Percentiles rank a stretch among this genome's conserved stretches.
These are phyloP conservation scores for Pelobates cultripes DNA, from an alignment of 2,797 vertebrate species.

Conservation along the genomic window DNA sequence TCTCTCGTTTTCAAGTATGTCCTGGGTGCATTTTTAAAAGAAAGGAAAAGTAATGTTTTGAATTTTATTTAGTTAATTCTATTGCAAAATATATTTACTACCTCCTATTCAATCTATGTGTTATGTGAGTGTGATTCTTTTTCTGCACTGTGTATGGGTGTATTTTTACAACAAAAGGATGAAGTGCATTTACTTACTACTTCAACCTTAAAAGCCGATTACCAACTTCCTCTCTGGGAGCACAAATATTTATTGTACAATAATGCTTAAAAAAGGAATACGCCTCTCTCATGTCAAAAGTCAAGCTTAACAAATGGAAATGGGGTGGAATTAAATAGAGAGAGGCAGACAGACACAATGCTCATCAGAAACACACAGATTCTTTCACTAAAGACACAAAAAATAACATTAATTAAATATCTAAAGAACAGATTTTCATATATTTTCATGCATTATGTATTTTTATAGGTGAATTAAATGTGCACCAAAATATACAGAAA, in stretches of 20 bases:
- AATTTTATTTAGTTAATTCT: conserved; percentile 1
- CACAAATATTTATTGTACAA: conserved; percentile 71
- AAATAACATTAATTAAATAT: background rate
- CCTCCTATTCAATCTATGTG: background rate
- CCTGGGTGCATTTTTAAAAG: too few relatives aligned
- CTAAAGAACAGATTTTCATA: background rate
- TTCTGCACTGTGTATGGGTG: conserved; percentile 59
- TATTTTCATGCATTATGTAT: background rate
- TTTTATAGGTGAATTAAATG: too few relatives aligned
- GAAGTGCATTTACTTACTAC: conserved; percentile 62
- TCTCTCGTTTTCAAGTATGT: too few relatives aligned
- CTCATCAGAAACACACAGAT: background rate
- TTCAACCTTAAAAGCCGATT: conserved; percentile 61
- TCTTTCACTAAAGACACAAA: background rate
- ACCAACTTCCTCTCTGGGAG: conserved; percentile 62
- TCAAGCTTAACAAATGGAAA: conserved; percentile 74
- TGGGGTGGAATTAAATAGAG: conserved; percentile 68
- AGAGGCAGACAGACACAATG: conserved; percentile 40
- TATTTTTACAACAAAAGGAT: conserved; percentile 67
- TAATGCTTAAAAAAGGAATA: conserved; percentile 61
- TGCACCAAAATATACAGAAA: too few relatives aligned
- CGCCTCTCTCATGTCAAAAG: conserved; percentile 69
- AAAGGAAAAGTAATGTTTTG: too few relatives aligned
- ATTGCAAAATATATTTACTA: background rate
- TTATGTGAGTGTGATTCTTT: background rate